Evolutionary conservation across 2,888 invertebrate species (phyloP), one percentile per base, ranked within the genome.

Genomic region (Harpagoxenus sublaevis): DNA sequence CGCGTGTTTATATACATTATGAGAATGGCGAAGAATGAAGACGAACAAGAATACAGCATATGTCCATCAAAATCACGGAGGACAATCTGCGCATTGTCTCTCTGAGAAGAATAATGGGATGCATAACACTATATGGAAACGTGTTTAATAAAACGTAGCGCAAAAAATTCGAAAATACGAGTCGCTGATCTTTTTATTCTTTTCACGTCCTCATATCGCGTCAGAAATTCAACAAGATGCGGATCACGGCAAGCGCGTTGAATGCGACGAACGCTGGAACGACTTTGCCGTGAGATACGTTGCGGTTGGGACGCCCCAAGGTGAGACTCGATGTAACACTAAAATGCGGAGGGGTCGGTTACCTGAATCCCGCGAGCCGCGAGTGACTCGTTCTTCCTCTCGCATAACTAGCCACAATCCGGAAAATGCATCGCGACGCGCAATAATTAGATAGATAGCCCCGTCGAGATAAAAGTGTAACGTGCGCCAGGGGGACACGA

Each of bases 331-430:
- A 18, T 12, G 18, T 42, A 42, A 39, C 18, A 48, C 39, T 12
- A 51, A 48, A 79, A 73, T 62, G 79, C 57, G 10, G 8, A 31
- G 35, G 6, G 31, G 12, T n/a, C 48, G 39, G 28, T 23, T 48
- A 15, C 0, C 15, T 12, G 66, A 53, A 55, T 0, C 10, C 28
- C n/a, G 31, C 28, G 10, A 78, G 42, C 48, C 55, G 48, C 57
- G 71, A 23, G 51, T 60, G 60, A 79, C 79, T 79, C 39, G 18
- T 42, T 71, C 12, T 18, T 60, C 71, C 42, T 55, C 78, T 55
- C 18, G 55, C 12, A n/a, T 28, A 8, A 39, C 35, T 35, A 23
- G 39, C 73, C 48, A 39, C 42, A 51, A 39, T 39, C 39, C 39
- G 60, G 48, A 51, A 60, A 18, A 73, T 51, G 71, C 79, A 48